Evolutionary conservation across 2,113 vertebrate genomes (phyloP).

Genomic region (Heteronetta atricapilla): DNA sequence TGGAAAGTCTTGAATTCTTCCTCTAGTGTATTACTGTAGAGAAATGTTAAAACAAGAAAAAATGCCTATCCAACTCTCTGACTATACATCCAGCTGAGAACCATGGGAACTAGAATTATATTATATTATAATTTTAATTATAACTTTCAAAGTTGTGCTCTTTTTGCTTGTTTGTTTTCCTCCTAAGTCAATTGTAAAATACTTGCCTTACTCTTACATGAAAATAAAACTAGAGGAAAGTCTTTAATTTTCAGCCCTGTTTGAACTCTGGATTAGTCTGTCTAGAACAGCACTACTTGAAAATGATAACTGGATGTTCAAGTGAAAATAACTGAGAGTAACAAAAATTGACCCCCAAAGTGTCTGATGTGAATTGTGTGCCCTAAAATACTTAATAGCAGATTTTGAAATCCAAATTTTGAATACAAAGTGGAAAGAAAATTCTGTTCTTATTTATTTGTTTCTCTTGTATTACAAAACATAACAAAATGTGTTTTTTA

Average conservation of each 20-base stretch:
- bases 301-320: not conserved
- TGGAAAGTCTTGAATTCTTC: not conserved
- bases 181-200: not conserved
- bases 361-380: not conserved
- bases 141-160: not conserved
- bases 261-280: not conserved
- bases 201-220: not conserved
- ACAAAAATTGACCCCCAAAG: not conserved
- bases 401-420: not conserved
- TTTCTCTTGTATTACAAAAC: too few species aligned
- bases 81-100: not conserved
- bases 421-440: not conserved
- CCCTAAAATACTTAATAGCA: not conserved
- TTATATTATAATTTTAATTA: too few species aligned
- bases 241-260: not conserved
- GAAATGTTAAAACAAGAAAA: not conserved
- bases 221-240: not conserved
- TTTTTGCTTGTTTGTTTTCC: not conserved
- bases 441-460: too few species aligned
- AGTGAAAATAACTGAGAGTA: not conserved
- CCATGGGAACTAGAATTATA: not conserved
- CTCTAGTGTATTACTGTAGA: not conserved
- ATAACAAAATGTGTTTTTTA: too few species aligned
- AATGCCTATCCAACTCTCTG: not conserved
- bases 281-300: not conserved